Evolutionary conservation across 2,113 vertebrate species (phyloP), one percentile per base, ranked within the genome.

Genomic region (Tachysurus vachellii): DNA sequence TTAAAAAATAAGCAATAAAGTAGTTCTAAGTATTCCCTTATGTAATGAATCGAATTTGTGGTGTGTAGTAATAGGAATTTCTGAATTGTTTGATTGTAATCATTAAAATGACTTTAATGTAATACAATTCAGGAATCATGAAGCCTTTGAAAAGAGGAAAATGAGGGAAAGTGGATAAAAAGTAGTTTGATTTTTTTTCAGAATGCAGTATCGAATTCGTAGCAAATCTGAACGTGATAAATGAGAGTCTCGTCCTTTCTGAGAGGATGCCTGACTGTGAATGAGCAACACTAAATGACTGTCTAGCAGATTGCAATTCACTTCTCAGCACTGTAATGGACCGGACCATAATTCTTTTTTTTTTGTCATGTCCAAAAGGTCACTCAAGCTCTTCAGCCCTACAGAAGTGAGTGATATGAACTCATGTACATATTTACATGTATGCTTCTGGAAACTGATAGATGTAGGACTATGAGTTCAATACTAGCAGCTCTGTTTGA

Each of bases 51-150:
- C 82, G 90, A 83, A 94, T 94, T 93, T 91, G 95, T 94, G 91
- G 88, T 88, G 86, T 86, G 92, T 93, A 94, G 93, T 93, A 82
- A 85, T 86, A 61, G 91, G 92, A 88, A 93, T 93, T 93, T 93
- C 92, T 92, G 91, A 92, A 92, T 91, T 88, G 90, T 95, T 93
- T 93, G 89, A 88, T 87, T 91, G 88, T 85, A 79, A 92, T 91
- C 85, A 88, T 84, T 47, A 88, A 87, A 90, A 90, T 92, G 36
- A 87, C 89, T 90, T 94, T 93, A 93, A 93, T 93, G 92, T 91
- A 91, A 92, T 93, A 92, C 50, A 91, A 87, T 88, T 79, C 85
- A 86, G 89, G 84, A 93, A 91, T 93, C 90, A 90, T 93, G 92
- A 93, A 92, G 59, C 42, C 82, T 11, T 90, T 89, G 77, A 26